phyloP scores from a whole-genome alignment of 2,113 vertebrate species.

The Aix galericulata region DNA sequence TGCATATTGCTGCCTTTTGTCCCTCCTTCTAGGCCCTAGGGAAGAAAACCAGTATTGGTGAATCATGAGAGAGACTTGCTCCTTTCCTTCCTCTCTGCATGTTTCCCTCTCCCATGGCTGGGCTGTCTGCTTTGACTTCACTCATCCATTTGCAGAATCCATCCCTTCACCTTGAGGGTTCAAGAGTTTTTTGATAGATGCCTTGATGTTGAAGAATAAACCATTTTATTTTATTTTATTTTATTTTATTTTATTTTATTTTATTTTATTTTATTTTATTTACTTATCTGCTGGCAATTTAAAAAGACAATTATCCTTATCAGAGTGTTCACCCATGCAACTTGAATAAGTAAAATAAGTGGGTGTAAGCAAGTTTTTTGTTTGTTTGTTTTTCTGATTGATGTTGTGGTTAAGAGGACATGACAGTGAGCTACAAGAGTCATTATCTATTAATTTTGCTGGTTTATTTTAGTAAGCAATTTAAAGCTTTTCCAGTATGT shows the following conservation, averaged over 20 bases:
- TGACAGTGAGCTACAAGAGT: constrained; percentile 53
- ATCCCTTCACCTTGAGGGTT: neutral
- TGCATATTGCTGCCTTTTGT: neutral
- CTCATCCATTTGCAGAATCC: neutral
- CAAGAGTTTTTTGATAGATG: neutral
- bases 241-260: no score
- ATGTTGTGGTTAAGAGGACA: constrained; percentile 55
- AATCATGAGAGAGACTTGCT: neutral
- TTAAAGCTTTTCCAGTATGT: constrained; percentile 57
- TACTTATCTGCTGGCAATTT: neutral
- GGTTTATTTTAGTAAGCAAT: constrained; percentile 66
- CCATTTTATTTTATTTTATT: neutral
- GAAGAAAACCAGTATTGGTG: neutral
- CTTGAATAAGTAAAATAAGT: constrained; percentile 30
- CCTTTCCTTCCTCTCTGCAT: accelerated
- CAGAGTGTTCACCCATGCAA: neutral
- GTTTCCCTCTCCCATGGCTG: accelerated
- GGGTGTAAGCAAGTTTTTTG: neutral
- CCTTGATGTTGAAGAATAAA: neutral
- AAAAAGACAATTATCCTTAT: neutral
- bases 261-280: neutral
- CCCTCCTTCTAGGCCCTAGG: neutral
- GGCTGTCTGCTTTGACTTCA: neutral
- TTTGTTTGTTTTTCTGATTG: neutral
- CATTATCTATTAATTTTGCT: constrained; percentile 63